Evolutionary conservation across 2,113 vertebrate species (phyloP).

Genomic region (Phyllopteryx taeniolatus): DNA sequence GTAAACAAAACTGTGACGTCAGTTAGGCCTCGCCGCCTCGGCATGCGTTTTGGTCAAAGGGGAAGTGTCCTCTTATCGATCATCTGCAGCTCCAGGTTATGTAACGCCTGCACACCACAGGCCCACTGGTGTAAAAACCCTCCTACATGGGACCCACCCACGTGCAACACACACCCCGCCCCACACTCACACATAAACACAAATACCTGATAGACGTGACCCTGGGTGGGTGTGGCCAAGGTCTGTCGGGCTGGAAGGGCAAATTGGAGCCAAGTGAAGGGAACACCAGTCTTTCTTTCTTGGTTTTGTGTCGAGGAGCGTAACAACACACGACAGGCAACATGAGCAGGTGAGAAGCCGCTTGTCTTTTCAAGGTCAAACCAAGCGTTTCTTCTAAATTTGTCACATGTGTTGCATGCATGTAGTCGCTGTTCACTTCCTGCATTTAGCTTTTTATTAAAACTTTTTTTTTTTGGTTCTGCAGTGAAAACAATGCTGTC

Average conservation of each 20-base stretch:
- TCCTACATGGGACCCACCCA: not conserved
- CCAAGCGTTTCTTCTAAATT: not conserved
- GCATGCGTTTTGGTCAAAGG: not conserved
- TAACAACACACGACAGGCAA: not conserved
- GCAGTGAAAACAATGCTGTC: not conserved
- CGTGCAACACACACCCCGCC: not conserved
- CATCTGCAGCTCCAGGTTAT: not conserved
- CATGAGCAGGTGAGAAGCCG: slow-evolving; percentile 6
- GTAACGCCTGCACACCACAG: not conserved
- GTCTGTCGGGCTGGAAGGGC: not conserved
- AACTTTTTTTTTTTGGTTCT: not conserved
- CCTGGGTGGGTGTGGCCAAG: not conserved
- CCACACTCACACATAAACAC: not conserved
- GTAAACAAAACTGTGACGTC: not conserved
- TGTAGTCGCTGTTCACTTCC: not conserved
- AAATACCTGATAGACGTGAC: not conserved
- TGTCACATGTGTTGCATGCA: not conserved
- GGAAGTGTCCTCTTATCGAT: not conserved
- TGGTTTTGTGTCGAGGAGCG: not conserved
- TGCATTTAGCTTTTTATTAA: not conserved
- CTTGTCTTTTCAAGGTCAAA: not conserved
- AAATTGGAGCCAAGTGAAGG: slow-evolving; percentile 1
- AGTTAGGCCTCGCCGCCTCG: not conserved
- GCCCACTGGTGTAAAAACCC: not conserved
- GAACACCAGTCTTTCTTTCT: not conserved